Evolutionary conservation across 2,797 vertebrate genomes (phyloP).

Genomic region (Sebastes umbrosus): DNA sequence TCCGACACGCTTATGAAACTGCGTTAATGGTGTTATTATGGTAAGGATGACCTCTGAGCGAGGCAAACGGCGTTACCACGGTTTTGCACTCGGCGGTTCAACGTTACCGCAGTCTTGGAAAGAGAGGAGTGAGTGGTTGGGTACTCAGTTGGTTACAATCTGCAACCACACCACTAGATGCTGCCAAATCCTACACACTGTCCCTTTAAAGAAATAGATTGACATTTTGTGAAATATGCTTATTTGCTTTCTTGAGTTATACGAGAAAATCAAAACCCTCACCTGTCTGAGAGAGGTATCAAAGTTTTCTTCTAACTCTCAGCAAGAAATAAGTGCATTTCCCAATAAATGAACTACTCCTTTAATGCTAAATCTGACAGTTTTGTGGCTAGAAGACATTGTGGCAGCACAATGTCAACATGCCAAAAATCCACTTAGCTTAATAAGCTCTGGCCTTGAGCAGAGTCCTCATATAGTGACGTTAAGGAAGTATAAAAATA

Average conservation of each 20-base stretch:
- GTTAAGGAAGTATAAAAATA: constrained; percentile 7
- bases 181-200: too few species aligned
- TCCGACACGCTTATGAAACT: too few species aligned
- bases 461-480: not conserved
- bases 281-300: not conserved
- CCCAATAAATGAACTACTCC: not conserved
- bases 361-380: not conserved
- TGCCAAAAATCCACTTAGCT: constrained; percentile 40
- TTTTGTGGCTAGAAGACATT: not conserved
- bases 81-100: too few species aligned
- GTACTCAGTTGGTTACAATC: too few species aligned
- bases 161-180: too few species aligned
- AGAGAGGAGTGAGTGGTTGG: too few species aligned
- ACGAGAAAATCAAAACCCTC: not conserved
- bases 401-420: not conserved
- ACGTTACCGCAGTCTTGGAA: too few species aligned
- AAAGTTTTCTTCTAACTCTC: not conserved
- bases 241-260: not conserved
- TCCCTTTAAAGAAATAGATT: too few species aligned
- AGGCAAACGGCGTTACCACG: too few species aligned
- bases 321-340: not conserved
- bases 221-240: not conserved
- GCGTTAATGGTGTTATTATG: too few species aligned
- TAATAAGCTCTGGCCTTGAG: constrained; percentile 9
- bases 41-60: too few species aligned